Evolutionary conservation across 2,797 vertebrate genomes (phyloP).

Genomic region (Paratrypauchen microcephalus): DNA sequence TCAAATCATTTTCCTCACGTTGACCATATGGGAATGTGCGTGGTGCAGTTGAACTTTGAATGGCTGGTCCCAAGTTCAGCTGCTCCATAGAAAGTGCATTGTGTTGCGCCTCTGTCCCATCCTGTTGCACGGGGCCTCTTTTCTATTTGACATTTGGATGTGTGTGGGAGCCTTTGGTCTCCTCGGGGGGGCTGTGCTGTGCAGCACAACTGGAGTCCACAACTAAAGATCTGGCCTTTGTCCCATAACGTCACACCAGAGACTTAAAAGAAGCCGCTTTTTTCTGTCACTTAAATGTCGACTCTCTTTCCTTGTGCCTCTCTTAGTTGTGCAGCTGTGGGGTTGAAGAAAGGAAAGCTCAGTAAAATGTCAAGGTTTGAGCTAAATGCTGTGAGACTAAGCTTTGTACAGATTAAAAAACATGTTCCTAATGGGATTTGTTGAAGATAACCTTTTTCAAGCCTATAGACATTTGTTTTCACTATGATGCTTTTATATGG

Average conservation of each 20-base stretch:
- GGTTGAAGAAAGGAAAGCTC: slow-evolving; percentile 2
- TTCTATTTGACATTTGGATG: slow-evolving; percentile 68
- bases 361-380: slow-evolving; percentile 1
- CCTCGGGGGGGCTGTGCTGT: slow-evolving; percentile 38
- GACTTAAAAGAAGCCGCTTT: slow-evolving; percentile 33
- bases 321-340: slow-evolving; percentile 11
- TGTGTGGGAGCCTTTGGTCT: slow-evolving; percentile 55
- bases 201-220: slow-evolving; percentile 57
- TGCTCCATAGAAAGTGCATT: slow-evolving; percentile 56
- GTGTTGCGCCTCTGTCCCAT: slow-evolving; percentile 41
- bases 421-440: too few species aligned
- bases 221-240: slow-evolving; percentile 53
- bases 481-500: too few species aligned
- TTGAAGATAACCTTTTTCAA: too few species aligned
- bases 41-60: slow-evolving; percentile 57
- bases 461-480: too few species aligned
- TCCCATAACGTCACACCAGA: slow-evolving; percentile 21
- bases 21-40: slow-evolving; percentile 60
- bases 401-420: background rate
- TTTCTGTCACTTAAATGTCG: slow-evolving; percentile 44
- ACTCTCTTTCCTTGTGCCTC: slow-evolving; percentile 3
- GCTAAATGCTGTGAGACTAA: background rate
- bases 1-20: background rate
- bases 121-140: slow-evolving; percentile 32
- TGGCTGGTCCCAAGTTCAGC: slow-evolving; percentile 44